Base-by-base conservation (phyloP, 2,797 vertebrate species). In the Alectoris magna region DNA sequence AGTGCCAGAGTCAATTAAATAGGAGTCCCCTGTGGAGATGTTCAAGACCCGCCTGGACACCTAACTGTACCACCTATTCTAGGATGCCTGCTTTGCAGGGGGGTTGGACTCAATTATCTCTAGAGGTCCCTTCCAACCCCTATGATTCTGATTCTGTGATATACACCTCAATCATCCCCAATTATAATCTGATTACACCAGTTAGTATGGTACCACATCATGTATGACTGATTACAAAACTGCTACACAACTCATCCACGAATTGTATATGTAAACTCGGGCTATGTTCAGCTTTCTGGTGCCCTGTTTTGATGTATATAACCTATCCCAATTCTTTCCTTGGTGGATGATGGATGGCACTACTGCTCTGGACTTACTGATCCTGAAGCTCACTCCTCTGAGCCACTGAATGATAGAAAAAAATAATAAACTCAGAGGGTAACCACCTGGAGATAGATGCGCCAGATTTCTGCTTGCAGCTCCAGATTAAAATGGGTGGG, bases 231-330 rank as follows among this genome's bases (percentile, higher is more conserved):
- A 39, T 27, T 71, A 16, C 58, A 88, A 71, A 74, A 6, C 3
- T 23, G 3, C 27, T 5, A 17, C 6, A 8, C 14, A 60, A 4
- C 34, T 79, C 6, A 6, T 27, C 9, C 8, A 22, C 21, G 9
- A 36, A 24, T 12, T 29, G 5, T 13, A 31, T 34, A 53, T 5
- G 3, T 43, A 63, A 18, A 27, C 22, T 60, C 10, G 23, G 2
- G 17, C 13, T 71, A 29, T 29, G 4, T 18, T 36, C n/a, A 46
- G 34, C 19, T 76, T 70, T 39, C 36, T 70, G 44, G 22, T 72
- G 3, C 1, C 6, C 23, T 1, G 0, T 41, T 55, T 11, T 49
- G 6, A 21, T 58, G 41, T 68, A 3, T 11, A 14, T 19, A 16
- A 24, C 11, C 14, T 51, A 34, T 64, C 11, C 18, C 29, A 34